Percentiles rank a stretch among this genome's conserved stretches.
phyloP scores from a whole-genome alignment of 2,113 vertebrate species.

The Ammospiza nelsoni region DNA sequence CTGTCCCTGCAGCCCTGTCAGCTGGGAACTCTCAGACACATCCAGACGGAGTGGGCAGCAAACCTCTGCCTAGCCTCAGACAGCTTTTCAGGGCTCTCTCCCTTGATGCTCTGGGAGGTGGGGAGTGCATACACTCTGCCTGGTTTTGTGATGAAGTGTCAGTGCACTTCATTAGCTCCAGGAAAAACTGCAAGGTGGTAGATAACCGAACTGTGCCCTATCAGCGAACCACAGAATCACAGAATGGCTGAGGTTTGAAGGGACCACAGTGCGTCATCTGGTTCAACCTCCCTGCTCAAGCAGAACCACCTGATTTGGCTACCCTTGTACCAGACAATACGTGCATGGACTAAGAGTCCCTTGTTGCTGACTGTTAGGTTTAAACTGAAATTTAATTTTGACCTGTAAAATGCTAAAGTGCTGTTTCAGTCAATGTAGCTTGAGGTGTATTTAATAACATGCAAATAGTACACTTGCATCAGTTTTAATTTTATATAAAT shows the following conservation, averaged over 20 bases:
- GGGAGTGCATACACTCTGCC: fast-evolving
- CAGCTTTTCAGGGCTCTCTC: neutral
- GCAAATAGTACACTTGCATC: neutral
- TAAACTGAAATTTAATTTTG: neutral
- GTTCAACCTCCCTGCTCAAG: neutral
- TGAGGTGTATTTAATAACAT: neutral
- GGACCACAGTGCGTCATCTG: neutral
- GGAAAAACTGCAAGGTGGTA: neutral
- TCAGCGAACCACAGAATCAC: neutral
- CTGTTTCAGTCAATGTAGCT: neutral
- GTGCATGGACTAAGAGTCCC: fast-evolving
- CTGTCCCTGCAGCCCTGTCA: neutral
- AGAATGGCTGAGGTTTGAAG: neutral
- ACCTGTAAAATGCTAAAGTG: neutral
- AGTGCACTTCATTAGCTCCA: neutral
- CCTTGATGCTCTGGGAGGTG: neutral
- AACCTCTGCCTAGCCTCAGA: fast-evolving
- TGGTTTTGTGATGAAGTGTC: neutral
- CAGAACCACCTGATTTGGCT: neutral
- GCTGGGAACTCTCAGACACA: fast-evolving
- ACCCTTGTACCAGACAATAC: fast-evolving
- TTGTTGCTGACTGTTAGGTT: neutral
- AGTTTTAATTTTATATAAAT: neutral
- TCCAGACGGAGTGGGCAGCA: fast-evolving
- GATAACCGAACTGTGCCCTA: neutral